Evolutionary conservation across 2,113 vertebrate genomes (phyloP).

Genomic region (Xyrauchen texanus): DNA sequence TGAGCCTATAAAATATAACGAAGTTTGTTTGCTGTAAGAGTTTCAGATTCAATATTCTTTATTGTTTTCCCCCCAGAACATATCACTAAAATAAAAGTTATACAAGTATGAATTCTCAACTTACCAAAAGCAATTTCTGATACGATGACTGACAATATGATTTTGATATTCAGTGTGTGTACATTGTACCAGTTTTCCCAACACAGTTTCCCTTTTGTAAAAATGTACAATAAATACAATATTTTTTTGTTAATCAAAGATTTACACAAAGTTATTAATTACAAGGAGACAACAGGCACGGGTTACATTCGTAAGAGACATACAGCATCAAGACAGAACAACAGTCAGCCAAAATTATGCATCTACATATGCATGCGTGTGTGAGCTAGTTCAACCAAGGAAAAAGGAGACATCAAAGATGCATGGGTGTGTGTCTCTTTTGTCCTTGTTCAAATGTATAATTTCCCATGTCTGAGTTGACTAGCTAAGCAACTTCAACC

Average conservation of each 20-base stretch:
- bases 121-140: background rate
- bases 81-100: too few relatives aligned
- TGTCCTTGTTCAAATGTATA: too few relatives aligned
- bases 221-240: conserved; percentile 2
- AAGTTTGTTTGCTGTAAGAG: too few relatives aligned
- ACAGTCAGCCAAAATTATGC: conserved; percentile 35
- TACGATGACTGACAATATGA: background rate
- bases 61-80: too few relatives aligned
- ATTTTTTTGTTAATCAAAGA: conserved; percentile 46
- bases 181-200: background rate
- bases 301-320: conserved; percentile 57
- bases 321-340: conserved; percentile 48
- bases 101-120: too few relatives aligned
- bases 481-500: conserved; percentile 85
- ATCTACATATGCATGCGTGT: conserved; percentile 28
- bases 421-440: too few relatives aligned
- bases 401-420: too few relatives aligned
- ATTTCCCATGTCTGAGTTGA: background rate
- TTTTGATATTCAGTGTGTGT: background rate
- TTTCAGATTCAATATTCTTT: too few relatives aligned
- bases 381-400: background rate
- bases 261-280: conserved; percentile 46
- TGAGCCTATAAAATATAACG: too few relatives aligned
- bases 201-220: conserved; percentile 4
- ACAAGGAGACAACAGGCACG: conserved; percentile 31